phyloP scores from a whole-genome alignment of 2,113 vertebrate species.

The Anolis carolinensis region DNA sequence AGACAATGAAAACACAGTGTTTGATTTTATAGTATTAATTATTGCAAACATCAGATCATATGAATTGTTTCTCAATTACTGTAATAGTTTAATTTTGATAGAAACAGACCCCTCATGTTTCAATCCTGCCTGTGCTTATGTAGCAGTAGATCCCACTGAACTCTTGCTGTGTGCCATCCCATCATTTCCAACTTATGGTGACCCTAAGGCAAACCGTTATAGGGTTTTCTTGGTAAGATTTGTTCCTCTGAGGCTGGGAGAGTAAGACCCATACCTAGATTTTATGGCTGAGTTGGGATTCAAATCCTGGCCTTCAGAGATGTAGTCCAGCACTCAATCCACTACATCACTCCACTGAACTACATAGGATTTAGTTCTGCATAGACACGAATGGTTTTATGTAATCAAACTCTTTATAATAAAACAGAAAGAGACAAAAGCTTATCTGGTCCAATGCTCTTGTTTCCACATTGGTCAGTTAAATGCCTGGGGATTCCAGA shows the following conservation, averaged over 20 bases:
- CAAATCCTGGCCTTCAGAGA: no score
- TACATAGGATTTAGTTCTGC: no score
- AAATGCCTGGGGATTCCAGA: not conserved
- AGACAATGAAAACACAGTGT: not conserved
- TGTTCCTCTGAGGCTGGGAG: no score
- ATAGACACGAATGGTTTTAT: not conserved
- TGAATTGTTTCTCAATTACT: not conserved
- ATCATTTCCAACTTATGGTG: no score
- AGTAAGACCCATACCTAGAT: no score
- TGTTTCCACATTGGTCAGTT: not conserved
- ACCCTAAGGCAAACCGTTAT: no score
- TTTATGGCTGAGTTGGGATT: no score
- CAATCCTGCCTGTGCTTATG: not conserved
- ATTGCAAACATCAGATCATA: not conserved
- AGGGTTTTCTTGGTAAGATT: no score
- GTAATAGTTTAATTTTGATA: slow-evolving; percentile 40
- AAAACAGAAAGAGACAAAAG: not conserved
- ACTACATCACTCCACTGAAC: no score
- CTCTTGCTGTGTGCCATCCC: no score
- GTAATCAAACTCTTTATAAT: not conserved
- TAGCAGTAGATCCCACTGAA: not conserved
- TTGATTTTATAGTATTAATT: slow-evolving; percentile 15
- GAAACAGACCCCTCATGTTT: not conserved
- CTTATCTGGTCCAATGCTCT: not conserved
- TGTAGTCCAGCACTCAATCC: no score